A percentile compares a stretch with the other conserved stretches of the same genome.
Conservation (phyloP, 1,140 invertebrate species). For the Heterodera schachtii region DNA sequence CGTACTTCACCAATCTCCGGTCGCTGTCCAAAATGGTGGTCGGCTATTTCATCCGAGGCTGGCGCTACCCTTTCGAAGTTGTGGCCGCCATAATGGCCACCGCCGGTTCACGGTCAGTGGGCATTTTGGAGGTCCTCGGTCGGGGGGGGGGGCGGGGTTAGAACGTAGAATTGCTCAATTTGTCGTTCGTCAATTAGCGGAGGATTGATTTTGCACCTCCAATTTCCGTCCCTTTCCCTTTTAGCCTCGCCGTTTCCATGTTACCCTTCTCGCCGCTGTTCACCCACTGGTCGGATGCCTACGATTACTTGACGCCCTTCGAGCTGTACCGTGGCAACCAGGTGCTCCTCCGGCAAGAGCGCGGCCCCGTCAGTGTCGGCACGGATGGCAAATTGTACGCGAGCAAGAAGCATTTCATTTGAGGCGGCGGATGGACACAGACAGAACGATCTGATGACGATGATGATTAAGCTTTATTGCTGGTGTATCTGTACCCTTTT, state of each 20-base stretch:
- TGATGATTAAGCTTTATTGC: too few species aligned
- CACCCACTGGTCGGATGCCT: slow-evolving; percentile 56
- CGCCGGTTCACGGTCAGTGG: slow-evolving; percentile 51
- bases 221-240: slow-evolving; percentile 32
- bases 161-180: too few species aligned
- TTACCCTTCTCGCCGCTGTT: slow-evolving; percentile 62
- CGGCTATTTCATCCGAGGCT: slow-evolving; percentile 53
- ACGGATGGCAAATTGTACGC: slow-evolving; percentile 58
- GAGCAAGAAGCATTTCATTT: slow-evolving; percentile 60
- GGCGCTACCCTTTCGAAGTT: slow-evolving; percentile 59
- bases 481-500: too few species aligned
- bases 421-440: too few species aligned
- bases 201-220: background rate
- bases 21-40: slow-evolving; percentile 25
- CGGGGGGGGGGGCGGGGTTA: too few species aligned
- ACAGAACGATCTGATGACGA: too few species aligned
- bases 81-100: slow-evolving; percentile 61
- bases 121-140: too few species aligned
- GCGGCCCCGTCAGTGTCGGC: slow-evolving; percentile 58
- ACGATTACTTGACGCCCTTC: slow-evolving; percentile 56
- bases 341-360: slow-evolving; percentile 60
- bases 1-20: slow-evolving; percentile 30
- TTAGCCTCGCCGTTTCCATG: slow-evolving; percentile 62
- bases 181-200: too few species aligned
- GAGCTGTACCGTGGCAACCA: slow-evolving; percentile 50